Percentiles rank a stretch among this genome's conserved stretches.
Evolutionary conservation across 2,797 vertebrate species (phyloP).

Genomic region (Rachycentron canadum): DNA sequence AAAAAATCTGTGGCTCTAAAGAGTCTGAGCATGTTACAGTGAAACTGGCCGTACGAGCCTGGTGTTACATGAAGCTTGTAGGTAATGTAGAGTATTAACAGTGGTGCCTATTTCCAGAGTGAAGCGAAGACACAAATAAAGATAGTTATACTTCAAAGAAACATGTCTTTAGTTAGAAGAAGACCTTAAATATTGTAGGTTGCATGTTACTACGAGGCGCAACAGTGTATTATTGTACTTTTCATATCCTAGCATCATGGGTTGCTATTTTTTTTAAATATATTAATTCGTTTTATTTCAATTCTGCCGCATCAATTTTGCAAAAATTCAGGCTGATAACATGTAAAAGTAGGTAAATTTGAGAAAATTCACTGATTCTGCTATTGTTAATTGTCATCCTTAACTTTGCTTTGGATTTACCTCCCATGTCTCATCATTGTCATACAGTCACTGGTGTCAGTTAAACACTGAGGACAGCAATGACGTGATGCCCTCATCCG

Average conservation of each 20-base stretch:
- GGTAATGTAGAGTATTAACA: slow-evolving; percentile 49
- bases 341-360: neutral
- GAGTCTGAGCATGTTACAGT: slow-evolving; percentile 17
- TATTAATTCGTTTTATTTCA: neutral
- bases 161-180: neutral
- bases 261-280: neutral
- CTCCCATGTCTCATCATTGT: slow-evolving; percentile 41
- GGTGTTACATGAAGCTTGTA: slow-evolving; percentile 25
- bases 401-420: slow-evolving; percentile 39
- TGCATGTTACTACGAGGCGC: neutral
- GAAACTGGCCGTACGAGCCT: slow-evolving; percentile 27
- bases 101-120: slow-evolving; percentile 11
- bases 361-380: no score
- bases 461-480: slow-evolving; percentile 60
- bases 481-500: slow-evolving; percentile 60
- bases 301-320: neutral
- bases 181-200: neutral
- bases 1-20: slow-evolving; percentile 29
- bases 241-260: neutral
- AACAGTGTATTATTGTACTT: neutral
- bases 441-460: slow-evolving; percentile 48
- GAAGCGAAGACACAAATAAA: neutral
- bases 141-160: slow-evolving; percentile 17
- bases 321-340: neutral
- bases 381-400: no score